Conservation (phyloP, 2,797 vertebrate genomes). For the Enteromius viviparus region DNA sequence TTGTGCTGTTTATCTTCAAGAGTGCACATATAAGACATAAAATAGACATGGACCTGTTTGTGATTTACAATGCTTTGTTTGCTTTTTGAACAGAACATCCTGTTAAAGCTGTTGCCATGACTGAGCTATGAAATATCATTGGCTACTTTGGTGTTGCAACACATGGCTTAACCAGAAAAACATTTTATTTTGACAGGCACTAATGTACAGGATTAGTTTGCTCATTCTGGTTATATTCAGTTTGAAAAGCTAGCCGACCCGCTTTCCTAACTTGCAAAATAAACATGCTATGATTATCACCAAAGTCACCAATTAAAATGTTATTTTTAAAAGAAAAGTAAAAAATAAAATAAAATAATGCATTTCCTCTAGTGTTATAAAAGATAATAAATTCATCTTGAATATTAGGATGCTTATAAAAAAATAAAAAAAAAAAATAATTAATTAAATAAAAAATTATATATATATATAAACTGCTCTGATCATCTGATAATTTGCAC, state of each 20-base stretch:
- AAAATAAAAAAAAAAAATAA: no score
- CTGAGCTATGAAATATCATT: not conserved
- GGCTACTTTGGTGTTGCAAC: not conserved
- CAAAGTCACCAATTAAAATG: not conserved
- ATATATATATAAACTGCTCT: no score
- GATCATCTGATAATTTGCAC: no score
- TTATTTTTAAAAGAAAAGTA: no score
- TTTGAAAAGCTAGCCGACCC: not conserved
- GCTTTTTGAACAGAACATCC: not conserved
- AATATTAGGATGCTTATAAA: not conserved
- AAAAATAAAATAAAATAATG: not conserved
- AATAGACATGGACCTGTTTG: not conserved
- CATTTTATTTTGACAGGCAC: not conserved
- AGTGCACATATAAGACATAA: not conserved
- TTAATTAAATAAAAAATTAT: no score
- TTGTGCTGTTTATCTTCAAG: constrained; percentile 22
- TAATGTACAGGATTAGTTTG: not conserved
- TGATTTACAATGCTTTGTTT: constrained; percentile 24
- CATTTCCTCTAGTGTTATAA: not conserved
- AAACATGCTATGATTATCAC: not conserved
- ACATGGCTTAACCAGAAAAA: not conserved
- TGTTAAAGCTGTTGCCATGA: not conserved
- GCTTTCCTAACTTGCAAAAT: not conserved
- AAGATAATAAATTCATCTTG: not conserved
- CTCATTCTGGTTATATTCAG: not conserved